phyloP scores from a whole-genome alignment of 30 jellyfish, hydroid and myxozoan species.

The Sanderia malayensis region DNA sequence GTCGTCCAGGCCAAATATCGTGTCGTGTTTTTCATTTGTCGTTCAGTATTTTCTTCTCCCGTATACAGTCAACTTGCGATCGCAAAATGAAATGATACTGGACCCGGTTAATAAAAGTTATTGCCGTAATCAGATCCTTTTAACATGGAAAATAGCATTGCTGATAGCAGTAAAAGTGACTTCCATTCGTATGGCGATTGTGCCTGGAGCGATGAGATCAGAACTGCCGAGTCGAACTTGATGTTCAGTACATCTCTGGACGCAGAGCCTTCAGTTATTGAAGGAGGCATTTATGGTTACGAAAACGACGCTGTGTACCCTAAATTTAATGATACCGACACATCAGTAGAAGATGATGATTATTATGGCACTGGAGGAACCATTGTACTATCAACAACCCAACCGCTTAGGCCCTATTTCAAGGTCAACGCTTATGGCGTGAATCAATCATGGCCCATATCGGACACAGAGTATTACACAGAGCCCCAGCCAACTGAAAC shows the following conservation, averaged over 20 bases:
- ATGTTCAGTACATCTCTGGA: constrained; percentile 54
- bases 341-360: constrained; percentile 56
- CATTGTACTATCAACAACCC: constrained; percentile 46
- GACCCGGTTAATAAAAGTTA: too few relatives aligned
- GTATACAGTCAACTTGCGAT: too few relatives aligned
- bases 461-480: constrained; percentile 38
- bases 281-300: constrained; percentile 45
- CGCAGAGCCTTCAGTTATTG: constrained; percentile 47
- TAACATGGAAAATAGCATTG: too few relatives aligned
- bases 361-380: constrained; percentile 34
- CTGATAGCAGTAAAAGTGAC: too few relatives aligned
- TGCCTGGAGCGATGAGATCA: too few relatives aligned
- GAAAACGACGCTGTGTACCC: constrained; percentile 39
- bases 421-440: constrained; percentile 23
- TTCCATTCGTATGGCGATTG: too few relatives aligned
- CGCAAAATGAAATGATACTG: too few relatives aligned
- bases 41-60: too few relatives aligned
- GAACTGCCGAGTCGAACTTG: too few relatives aligned
- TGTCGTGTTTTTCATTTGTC: too few relatives aligned
- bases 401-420: constrained; percentile 47
- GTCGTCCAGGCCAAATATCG: too few relatives aligned
- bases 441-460: constrained; percentile 22
- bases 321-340: constrained; percentile 41
- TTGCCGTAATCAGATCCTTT: too few relatives aligned
- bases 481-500: constrained; percentile 27